Base-by-base conservation (phyloP, 23 tunicate species). In the Ascidia mentula region DNA sequence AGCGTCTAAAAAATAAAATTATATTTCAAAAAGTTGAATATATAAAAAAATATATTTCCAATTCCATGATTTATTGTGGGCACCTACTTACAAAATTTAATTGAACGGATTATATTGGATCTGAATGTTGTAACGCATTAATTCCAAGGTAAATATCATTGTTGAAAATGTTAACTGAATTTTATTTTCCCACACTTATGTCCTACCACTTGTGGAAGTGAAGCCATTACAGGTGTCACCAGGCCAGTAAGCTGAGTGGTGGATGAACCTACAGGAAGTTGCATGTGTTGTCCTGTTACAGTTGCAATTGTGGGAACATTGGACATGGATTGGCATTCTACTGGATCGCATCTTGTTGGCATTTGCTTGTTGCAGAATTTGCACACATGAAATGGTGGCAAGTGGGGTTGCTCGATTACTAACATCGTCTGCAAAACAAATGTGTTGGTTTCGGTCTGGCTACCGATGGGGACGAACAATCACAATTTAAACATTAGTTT, bases 281-380 rank as follows among this genome's bases (percentile, higher is more conserved):
- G 83, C 91, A 87, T 87, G 38, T 86, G 91, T 60, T 82, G 87
- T 0, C 93, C 93, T 5, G 87, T 82, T 31, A 77, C 69, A 38
- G 90, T 79, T 42, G 83, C 90, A 7, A 82, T 74, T 2, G 80
- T 85, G n/a, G 75, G 88, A 75, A 75, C 46, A 36, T 60, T 84
- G 34, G 86, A 32, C 46, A 82, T 36, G 5, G 72, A 6, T 17
- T 75, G 61, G 59, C 79, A 82, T 24, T 65, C 72, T 4, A 83
- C 78, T 18, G 93, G 93, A 33, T 93, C 98, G 37, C 98, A 93
- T 34, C 87, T 74, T 38, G 98, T 88, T 7, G 88, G 78, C 45
- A 93, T 31, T 59, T 88, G 93, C 84, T 93, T 93, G 87, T 93
- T 93, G 79, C 98, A 93, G 69, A 87, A 93, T 36, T 93, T 93